Evolutionary conservation across 1,140 invertebrate species (phyloP).

Genomic region (Lepidurus arcticus): DNA sequence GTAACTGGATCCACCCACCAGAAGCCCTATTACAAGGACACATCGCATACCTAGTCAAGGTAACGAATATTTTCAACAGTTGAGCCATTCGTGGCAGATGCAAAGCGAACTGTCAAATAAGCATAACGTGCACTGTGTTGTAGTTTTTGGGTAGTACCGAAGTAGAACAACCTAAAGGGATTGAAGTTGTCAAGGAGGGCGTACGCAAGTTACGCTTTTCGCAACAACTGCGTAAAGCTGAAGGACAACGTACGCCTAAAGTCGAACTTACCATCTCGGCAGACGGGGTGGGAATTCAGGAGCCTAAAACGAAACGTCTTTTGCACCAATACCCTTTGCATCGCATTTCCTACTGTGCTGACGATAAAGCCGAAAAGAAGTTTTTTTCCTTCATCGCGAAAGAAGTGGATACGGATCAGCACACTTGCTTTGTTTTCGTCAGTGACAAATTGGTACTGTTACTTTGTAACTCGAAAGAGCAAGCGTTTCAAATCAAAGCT

Average conservation of each 20-base stretch:
- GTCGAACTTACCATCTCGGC: conserved; percentile 89
- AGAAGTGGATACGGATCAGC: conserved; percentile 69
- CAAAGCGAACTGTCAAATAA: background rate
- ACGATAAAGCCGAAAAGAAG: conserved; percentile 94
- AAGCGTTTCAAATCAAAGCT: background rate
- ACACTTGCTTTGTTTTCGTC: conserved; percentile 93
- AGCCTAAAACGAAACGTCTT: conserved; percentile 66
- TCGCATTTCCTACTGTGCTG: conserved; percentile 94
- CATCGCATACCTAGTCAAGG: conserved; percentile 94
- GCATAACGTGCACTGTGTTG: background rate
- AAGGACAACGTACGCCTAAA: conserved; percentile 81
- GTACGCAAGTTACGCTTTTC: conserved; percentile 91
- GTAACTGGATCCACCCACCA: conserved; percentile 89
- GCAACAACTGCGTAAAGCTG: conserved; percentile 86
- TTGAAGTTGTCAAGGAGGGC: conserved; percentile 92
- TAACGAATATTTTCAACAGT: conserved; percentile 46
- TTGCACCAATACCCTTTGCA: conserved; percentile 94
- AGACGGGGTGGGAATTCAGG: conserved; percentile 91
- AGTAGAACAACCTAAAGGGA: conserved; percentile 92
- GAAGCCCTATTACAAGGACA: conserved; percentile 89
- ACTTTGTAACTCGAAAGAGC: background rate
- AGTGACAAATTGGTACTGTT: conserved; percentile 77
- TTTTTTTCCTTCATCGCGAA: conserved; percentile 97
- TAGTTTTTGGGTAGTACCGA: conserved; percentile 88
- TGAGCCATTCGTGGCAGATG: conserved; percentile 4